Conservation (phyloP, 2,797 vertebrate species). For the Lutjanus argentimaculatus region DNA sequence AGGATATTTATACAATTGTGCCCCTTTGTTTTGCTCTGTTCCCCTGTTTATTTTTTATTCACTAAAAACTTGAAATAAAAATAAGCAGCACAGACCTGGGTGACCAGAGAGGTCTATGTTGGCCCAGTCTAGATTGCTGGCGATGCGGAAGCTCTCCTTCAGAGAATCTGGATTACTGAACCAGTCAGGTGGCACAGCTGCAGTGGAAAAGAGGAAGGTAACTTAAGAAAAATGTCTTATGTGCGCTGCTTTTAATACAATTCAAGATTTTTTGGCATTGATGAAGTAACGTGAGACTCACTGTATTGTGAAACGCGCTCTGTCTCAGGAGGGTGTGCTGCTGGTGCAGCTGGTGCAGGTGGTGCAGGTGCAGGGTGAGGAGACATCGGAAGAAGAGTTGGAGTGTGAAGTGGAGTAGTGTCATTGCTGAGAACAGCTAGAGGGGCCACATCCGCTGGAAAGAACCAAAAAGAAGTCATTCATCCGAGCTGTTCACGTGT, state of each 20-base stretch:
- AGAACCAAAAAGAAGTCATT: constrained; percentile 26
- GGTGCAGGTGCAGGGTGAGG: constrained; percentile 67
- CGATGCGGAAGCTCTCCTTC: constrained; percentile 98
- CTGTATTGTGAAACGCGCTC: constrained; percentile 77
- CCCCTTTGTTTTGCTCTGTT: too few species aligned
- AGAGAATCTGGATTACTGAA: constrained; percentile 94
- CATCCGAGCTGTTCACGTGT: background rate
- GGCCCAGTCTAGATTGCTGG: constrained; percentile 96
- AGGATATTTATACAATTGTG: too few species aligned
- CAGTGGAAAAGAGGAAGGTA: constrained; percentile 16
- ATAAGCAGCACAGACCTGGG: constrained; percentile 86
- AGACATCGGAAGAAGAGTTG: constrained; percentile 84
- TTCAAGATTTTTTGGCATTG: background rate
- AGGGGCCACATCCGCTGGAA: constrained; percentile 79
- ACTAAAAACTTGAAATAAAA: too few species aligned
- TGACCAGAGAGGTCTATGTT: constrained; percentile 96
- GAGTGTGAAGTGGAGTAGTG: constrained; percentile 86
- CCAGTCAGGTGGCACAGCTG: constrained; percentile 94
- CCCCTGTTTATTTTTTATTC: too few species aligned
- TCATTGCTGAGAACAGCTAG: constrained; percentile 70
- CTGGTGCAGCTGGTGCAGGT: background rate
- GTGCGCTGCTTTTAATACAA: background rate
- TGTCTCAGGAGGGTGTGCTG: constrained; percentile 60
- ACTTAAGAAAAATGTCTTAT: constrained; percentile 31
- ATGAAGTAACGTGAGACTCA: constrained; percentile 57